These are phyloP conservation scores for Norana najaformis DNA, from an alignment of 2,888 invertebrate species.

Conservation along the genomic window DNA sequence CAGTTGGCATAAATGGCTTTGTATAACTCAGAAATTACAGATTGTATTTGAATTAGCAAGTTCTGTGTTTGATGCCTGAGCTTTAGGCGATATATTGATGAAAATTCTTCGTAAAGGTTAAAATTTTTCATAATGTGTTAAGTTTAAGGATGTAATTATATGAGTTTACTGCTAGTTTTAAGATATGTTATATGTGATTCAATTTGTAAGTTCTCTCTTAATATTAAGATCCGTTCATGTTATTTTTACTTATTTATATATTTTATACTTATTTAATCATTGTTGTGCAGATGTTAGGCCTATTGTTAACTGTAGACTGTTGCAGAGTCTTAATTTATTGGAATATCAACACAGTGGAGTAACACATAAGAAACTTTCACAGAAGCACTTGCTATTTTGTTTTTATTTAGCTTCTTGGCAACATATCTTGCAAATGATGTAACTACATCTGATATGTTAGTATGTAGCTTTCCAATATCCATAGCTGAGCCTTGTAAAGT, in stretches of 20 bases:
- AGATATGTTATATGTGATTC: not conserved
- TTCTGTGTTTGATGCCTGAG: not conserved
- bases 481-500: too few species aligned
- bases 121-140: not conserved
- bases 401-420: too few species aligned
- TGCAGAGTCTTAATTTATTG: not conserved
- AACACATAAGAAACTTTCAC: too few species aligned
- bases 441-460: too few species aligned
- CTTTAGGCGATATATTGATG: slow-evolving; percentile 5
- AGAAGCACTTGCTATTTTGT: too few species aligned
- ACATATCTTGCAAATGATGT: too few species aligned
- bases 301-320: too few species aligned
- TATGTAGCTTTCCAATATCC: too few species aligned
- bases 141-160: not conserved
- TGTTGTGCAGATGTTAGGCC: not conserved
- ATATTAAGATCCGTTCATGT: not conserved
- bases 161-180: not conserved
- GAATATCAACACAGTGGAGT: too few species aligned
- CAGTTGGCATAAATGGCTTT: not conserved
- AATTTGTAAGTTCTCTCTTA: not conserved
- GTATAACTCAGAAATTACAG: not conserved
- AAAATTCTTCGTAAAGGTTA: not conserved
- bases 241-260: not conserved
- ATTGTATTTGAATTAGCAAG: not conserved
- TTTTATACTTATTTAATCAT: not conserved